These are phyloP conservation scores for Diachasma alloeum DNA, from an alignment of 1,140 invertebrate genomes.

Conservation along the genomic window DNA sequence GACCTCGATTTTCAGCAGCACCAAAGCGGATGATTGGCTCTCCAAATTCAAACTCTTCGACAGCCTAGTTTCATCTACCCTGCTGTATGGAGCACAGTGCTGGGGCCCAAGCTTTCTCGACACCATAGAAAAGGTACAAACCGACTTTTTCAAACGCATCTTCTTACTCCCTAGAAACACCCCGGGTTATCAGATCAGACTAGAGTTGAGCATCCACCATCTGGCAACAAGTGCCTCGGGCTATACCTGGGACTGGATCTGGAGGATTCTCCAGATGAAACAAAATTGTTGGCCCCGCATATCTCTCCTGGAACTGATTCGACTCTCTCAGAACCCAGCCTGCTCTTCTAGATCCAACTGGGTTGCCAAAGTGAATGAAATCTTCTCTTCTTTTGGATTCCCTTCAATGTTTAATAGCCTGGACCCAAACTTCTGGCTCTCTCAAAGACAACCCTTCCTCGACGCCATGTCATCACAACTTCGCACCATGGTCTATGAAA, in stretches of 20 bases:
- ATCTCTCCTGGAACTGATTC: too few species aligned
- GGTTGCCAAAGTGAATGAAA: too few species aligned
- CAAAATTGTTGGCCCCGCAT: background rate
- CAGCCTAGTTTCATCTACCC: background rate
- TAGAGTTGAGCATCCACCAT: background rate
- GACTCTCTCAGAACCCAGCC: too few species aligned
- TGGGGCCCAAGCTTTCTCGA: constrained; percentile 6
- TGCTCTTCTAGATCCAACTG: too few species aligned
- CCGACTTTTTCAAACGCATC: constrained; percentile 9
- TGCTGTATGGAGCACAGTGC: background rate
- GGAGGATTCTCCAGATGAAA: background rate
- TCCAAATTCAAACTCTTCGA: background rate
- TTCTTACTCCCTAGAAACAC: background rate
- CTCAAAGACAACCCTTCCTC: background rate
- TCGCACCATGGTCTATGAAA: background rate
- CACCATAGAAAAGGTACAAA: background rate
- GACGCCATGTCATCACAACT: background rate
- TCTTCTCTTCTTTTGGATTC: too few species aligned
- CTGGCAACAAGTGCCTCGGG: background rate
- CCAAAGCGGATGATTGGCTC: constrained; percentile 10
- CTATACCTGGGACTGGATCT: background rate
- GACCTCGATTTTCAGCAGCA: background rate
- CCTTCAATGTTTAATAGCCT: too few species aligned
- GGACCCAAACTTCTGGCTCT: too few species aligned
- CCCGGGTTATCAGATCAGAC: too few species aligned